A percentile compares a stretch with the other conserved stretches of the same genome.
Conservation (phyloP, 2,113 vertebrate genomes). For the Trichechus manatus region DNA sequence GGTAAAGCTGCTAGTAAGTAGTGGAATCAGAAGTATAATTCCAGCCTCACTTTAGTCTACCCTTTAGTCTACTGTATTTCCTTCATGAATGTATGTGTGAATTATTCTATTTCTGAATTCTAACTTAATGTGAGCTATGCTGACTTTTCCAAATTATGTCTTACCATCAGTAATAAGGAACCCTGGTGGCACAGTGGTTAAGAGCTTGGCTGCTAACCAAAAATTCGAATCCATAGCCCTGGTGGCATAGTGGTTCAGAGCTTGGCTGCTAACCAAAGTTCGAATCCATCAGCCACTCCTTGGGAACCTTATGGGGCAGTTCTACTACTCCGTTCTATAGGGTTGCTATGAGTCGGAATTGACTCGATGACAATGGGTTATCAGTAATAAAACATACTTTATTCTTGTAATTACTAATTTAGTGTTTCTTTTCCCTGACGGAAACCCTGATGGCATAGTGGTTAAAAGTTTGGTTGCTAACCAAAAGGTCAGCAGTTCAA, state of each 20-base stretch:
- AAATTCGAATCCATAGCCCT: no score
- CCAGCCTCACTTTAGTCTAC: conserved; percentile 24
- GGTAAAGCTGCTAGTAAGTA: background rate
- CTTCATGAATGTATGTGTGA: conserved; percentile 40
- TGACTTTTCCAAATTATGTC: conserved; percentile 45
- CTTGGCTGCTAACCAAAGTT: no score
- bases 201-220: no score
- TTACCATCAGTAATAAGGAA: background rate
- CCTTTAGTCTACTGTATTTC: background rate
- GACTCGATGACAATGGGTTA: background rate
- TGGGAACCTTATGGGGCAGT: no score
- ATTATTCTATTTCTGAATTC: conserved; percentile 54
- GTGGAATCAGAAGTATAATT: conserved; percentile 40
- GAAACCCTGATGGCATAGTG: no score
- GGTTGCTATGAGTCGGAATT: no score
- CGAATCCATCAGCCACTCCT: no score
- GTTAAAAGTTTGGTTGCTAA: no score
- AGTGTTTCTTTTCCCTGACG: background rate
- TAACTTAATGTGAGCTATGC: conserved; percentile 41
- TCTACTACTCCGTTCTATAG: no score
- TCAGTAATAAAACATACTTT: conserved; percentile 49
- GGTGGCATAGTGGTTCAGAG: no score
- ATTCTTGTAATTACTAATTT: conserved; percentile 18
- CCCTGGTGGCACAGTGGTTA: no score
- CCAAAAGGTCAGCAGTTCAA: no score